Percentiles rank a stretch among this genome's conserved stretches.
Conservation (phyloP, 2,113 vertebrate species). For the Ciconia maguari region DNA sequence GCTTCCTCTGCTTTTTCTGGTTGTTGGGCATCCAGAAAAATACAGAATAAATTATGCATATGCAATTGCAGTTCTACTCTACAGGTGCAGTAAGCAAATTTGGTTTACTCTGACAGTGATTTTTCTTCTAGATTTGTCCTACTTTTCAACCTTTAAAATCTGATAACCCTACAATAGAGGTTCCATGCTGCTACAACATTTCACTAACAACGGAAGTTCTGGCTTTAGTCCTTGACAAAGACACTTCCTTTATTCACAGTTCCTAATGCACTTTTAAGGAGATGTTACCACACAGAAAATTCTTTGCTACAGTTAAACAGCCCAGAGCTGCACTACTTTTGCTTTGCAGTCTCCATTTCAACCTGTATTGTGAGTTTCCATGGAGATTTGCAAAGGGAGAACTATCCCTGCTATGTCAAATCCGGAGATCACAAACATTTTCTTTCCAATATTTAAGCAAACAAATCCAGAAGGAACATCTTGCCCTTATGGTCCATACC, state of each 20-base stretch:
- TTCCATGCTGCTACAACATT: not conserved
- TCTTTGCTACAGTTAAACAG: not conserved
- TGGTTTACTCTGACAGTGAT: not conserved
- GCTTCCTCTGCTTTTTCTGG: not conserved
- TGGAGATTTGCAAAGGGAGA: slow-evolving; percentile 23
- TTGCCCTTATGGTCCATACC: not conserved
- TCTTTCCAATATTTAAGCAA: slow-evolving; percentile 18
- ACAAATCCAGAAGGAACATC: slow-evolving; percentile 15
- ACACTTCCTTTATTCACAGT: not conserved
- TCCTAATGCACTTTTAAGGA: not conserved
- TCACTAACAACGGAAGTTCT: not conserved
- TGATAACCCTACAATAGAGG: not conserved
- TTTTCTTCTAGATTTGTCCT: not conserved
- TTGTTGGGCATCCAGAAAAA: not conserved
- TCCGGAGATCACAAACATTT: slow-evolving; percentile 3
- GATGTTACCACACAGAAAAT: not conserved
- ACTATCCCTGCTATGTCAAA: not conserved
- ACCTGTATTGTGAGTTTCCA: not conserved
- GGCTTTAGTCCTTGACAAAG: not conserved
- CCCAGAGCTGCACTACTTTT: not conserved
- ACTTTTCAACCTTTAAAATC: not conserved
- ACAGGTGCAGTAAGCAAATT: not conserved
- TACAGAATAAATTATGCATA: not conserved
- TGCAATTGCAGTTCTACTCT: not conserved
- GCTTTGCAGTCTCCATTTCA: not conserved